Evolutionary conservation across 2,888 invertebrate species (phyloP).

Genomic region (Plagodis pulveraria): DNA sequence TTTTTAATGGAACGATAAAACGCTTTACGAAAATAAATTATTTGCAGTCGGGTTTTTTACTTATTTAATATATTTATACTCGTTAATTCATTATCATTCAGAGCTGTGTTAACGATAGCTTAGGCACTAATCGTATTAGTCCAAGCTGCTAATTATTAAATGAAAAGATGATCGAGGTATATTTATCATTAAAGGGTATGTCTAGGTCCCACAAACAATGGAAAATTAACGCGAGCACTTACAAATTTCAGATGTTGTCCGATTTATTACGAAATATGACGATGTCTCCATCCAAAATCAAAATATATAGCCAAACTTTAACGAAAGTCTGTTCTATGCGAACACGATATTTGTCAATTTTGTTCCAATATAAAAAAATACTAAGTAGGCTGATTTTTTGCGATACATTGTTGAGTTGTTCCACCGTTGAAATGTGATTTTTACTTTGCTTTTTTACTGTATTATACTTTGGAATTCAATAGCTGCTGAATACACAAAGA

Average conservation of each 20-base stretch:
- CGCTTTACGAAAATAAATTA: too few species aligned
- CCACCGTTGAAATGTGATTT: constrained; percentile 51
- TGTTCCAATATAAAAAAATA: constrained; percentile 11
- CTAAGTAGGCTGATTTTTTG: constrained; percentile 33
- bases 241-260: constrained; percentile 28
- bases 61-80: too few species aligned
- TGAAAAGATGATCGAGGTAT: constrained; percentile 24
- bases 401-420: constrained; percentile 45
- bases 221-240: constrained; percentile 26
- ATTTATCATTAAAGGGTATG: constrained; percentile 9
- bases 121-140: constrained; percentile 7
- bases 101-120: constrained; percentile 1
- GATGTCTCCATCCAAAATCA: constrained; percentile 12
- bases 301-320: constrained; percentile 17
- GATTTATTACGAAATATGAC: constrained; percentile 26
- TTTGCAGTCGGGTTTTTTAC: too few species aligned
- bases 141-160: constrained; percentile 23
- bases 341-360: constrained; percentile 27
- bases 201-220: constrained; percentile 24
- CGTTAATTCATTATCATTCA: too few species aligned
- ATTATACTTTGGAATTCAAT: constrained; percentile 53
- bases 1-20: too few species aligned
- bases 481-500: constrained; percentile 51
- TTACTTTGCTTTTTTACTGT: constrained; percentile 49
- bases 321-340: constrained; percentile 1